Evolutionary conservation across 2,888 invertebrate species (phyloP).

Genomic region (Euzophera pinguis): DNA sequence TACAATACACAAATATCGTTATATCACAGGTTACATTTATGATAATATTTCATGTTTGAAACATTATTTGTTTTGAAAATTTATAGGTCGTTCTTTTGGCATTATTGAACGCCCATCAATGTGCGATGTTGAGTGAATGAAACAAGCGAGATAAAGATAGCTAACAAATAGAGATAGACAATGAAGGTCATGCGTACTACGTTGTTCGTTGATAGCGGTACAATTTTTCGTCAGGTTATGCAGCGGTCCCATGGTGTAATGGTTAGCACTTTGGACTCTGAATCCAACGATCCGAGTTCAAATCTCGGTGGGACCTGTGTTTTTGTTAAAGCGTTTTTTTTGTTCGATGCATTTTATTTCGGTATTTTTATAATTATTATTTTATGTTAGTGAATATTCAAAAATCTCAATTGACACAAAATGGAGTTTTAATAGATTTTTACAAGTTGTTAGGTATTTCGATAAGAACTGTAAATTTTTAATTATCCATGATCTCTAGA

Average conservation of each 20-base stretch:
- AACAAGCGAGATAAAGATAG: conserved; percentile 17
- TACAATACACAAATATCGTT: too few species aligned
- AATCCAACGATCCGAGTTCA: conserved; percentile 90
- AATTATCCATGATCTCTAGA: too few species aligned
- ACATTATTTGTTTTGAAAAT: too few species aligned
- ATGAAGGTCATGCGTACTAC: conserved; percentile 44
- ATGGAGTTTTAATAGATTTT: too few species aligned
- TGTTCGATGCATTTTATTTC: not conserved
- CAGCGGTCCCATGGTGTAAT: conserved; percentile 83
- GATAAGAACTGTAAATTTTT: too few species aligned
- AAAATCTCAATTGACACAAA: too few species aligned
- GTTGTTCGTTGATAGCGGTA: conserved; percentile 14
- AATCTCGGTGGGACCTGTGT: conserved; percentile 86
- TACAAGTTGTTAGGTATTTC: too few species aligned
- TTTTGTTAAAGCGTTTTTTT: conserved; percentile 2
- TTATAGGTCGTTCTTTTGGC: not conserved
- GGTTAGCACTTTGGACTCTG: conserved; percentile 90
- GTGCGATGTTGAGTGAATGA: not conserved
- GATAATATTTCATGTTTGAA: too few species aligned
- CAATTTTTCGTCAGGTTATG: conserved; percentile 25
- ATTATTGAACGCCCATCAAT: conserved; percentile 6
- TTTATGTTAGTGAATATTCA: too few species aligned
- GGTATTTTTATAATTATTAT: too few species aligned
- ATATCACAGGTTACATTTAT: too few species aligned
- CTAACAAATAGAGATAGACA: not conserved